Evolutionary conservation across 2,113 vertebrate genomes (phyloP), one percentile per base, ranked within the genome.

Genomic region (Salvelinus namaycush): DNA sequence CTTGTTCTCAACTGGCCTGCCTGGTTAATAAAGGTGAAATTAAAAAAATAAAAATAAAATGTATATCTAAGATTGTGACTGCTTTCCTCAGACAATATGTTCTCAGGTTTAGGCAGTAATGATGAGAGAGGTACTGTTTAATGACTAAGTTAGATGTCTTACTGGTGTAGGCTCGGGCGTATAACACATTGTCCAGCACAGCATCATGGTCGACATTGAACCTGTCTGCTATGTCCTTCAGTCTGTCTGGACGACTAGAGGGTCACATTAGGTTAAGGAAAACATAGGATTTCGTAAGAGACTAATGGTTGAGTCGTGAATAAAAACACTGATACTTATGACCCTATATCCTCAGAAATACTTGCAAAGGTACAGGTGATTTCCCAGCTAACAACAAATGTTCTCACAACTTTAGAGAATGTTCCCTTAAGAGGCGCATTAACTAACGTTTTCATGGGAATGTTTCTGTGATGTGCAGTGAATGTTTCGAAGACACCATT

Each of bases 131-230:
- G 39, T 39, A 39, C 8, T 44, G 39, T 44, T 44, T 44, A 44
- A 44, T 44, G 39, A n/a, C 3, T 22, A 7, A 22, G 20, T 9
- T 0, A 16, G 57, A 3, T 68, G 3, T 77, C 95, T 91, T 93
- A 99, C 98, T 99, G 0, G 97, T 99, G 16, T 99, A 99, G 74
- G 98, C 98, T 14, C 97, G 95, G 13, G 98, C 97, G 6, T 99
- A 99, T 3, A 99, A 93, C 64, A 99, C 98, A 0, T 99, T 99
- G 90, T 99, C 97, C 86, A 99, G 94, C 1, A 99, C 96, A 34
- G 97, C 97, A 18, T 96, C 93, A 0, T 97, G 97, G 90, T 99
- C 97, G 79, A 98, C 95, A 0, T 91, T 95, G 89, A 98, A 99
- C 81, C 96, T 94, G 83, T 99, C 96, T 24, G 97, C 97, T 18